Percentiles rank a stretch among this genome's conserved stretches.
Conservation (phyloP, 2,113 vertebrate species). For the Pardalotus punctatus region DNA sequence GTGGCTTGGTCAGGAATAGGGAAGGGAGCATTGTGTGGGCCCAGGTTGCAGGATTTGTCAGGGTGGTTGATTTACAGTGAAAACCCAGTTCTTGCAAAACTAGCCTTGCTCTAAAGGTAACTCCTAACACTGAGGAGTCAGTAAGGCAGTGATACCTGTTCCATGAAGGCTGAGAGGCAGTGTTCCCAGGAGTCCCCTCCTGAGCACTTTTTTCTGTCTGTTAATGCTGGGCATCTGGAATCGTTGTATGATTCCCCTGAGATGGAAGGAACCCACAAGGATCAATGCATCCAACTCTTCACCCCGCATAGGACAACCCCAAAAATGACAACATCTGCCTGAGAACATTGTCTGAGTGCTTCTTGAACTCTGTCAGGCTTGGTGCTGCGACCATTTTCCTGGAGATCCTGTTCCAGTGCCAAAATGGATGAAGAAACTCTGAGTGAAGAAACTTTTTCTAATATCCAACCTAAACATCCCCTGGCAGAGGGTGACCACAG, state of each 20-base stretch:
- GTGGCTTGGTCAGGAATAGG: fast-evolving
- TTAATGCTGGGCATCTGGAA: background rate
- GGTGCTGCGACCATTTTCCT: too few species aligned
- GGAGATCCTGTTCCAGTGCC: background rate
- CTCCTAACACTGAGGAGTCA: background rate
- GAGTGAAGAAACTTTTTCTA: background rate
- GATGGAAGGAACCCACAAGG: background rate
- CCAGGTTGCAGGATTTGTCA: background rate
- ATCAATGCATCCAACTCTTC: background rate
- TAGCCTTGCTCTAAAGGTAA: background rate
- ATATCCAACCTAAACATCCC: background rate
- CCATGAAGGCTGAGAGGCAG: fast-evolving
- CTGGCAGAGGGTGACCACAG: background rate
- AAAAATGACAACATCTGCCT: too few species aligned
- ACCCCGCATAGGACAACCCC: background rate
- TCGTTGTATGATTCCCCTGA: too few species aligned
- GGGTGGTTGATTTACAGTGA: background rate
- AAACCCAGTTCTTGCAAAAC: background rate
- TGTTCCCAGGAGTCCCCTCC: background rate
- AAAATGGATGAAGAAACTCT: fast-evolving
- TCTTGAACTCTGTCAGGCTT: background rate
- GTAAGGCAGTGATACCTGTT: background rate
- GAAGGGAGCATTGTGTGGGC: fast-evolving
- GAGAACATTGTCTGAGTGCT: background rate
- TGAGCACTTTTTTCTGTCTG: background rate